Conservation (phyloP, 2,888 invertebrate species). For the Scelioninae gen. 1 region DNA sequence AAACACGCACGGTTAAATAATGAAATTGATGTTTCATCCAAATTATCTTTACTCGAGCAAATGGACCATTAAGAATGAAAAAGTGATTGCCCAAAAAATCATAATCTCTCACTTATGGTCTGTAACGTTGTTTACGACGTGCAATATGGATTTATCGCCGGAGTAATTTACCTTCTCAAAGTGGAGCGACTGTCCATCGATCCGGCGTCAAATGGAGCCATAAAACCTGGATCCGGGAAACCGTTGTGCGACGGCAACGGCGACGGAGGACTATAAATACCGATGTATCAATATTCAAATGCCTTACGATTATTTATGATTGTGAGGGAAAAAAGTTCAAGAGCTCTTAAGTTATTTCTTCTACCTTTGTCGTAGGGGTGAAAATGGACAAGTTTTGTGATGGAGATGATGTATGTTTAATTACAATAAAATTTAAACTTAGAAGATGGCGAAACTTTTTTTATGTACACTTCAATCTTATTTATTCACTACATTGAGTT, state of each 20-base stretch:
- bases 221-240: constrained; percentile 89
- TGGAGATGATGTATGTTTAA: constrained; percentile 15
- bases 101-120: constrained; percentile 37
- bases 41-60: neutral
- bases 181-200: constrained; percentile 90
- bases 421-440: neutral
- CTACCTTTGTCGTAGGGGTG: constrained; percentile 12
- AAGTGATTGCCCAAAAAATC: constrained; percentile 22
- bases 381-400: constrained; percentile 12
- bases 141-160: constrained; percentile 48
- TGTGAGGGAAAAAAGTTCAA: neutral
- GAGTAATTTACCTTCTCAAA: constrained; percentile 85
- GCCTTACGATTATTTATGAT: constrained; percentile 37
- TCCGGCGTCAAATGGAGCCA: constrained; percentile 90
- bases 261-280: constrained; percentile 91
- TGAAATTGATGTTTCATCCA: neutral
- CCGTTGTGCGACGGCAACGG: constrained; percentile 97
- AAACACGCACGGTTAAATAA: neutral
- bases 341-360: constrained; percentile 25
- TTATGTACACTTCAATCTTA: too few relatives aligned
- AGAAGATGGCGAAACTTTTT: too few relatives aligned
- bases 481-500: too few relatives aligned
- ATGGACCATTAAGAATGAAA: constrained; percentile 8
- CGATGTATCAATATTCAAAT: constrained; percentile 54
- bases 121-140: constrained; percentile 45